A percentile compares a stretch with the other conserved stretches of the same genome.
phyloP scores from a whole-genome alignment of 2,113 vertebrate species.

The Climacteris rufus region DNA sequence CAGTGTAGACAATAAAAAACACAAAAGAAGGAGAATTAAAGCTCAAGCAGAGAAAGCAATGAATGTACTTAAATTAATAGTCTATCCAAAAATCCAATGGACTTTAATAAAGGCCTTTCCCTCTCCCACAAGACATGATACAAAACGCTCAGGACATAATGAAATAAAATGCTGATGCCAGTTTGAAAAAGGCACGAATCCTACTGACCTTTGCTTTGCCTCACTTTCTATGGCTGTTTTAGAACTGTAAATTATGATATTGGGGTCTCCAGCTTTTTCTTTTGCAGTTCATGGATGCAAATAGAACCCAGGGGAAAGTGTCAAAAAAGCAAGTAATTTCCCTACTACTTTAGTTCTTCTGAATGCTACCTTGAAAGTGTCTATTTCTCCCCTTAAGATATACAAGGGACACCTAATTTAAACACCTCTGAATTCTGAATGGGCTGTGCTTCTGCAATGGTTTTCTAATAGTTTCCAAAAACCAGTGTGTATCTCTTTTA shows the following conservation, averaged over 20 bases:
- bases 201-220: not conserved
- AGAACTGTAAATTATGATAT: not conserved
- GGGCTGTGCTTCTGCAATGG: not conserved
- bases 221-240: not conserved
- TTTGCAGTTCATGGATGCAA: not conserved
- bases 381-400: not conserved
- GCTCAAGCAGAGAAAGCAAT: not conserved
- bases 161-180: not conserved
- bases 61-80: not conserved
- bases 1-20: not conserved
- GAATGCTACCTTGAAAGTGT: not conserved
- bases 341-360: not conserved
- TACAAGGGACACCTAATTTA: not conserved
- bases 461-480: not conserved
- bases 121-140: not conserved
- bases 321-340: not conserved
- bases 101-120: not conserved
- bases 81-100: not conserved
- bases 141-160: not conserved
- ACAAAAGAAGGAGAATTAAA: not conserved
- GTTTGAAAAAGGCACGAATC: not conserved
- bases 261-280: not conserved
- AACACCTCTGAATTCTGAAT: not conserved
- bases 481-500: not conserved
- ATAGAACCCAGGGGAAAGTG: not conserved